Conservation (phyloP, 2,888 invertebrate genomes). For the Conistra vaccinii region DNA sequence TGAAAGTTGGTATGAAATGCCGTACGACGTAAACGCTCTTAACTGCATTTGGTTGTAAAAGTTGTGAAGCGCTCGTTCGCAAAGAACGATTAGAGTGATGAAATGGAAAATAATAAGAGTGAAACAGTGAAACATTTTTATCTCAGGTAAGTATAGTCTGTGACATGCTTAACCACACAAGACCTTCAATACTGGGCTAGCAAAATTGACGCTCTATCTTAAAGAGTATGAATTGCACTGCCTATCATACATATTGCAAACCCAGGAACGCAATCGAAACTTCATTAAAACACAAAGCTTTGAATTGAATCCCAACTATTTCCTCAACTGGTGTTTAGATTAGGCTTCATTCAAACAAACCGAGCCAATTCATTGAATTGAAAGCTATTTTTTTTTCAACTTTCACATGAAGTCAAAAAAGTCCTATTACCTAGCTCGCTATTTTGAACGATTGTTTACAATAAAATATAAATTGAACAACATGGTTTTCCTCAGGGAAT, state of each 20-base stretch:
- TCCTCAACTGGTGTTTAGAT: neutral
- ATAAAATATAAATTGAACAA: slow-evolving; percentile 6
- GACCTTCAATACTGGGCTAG: too few species aligned
- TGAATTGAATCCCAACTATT: neutral
- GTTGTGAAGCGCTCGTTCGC: too few species aligned
- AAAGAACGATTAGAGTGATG: neutral
- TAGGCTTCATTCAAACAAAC: neutral
- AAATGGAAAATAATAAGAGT: neutral
- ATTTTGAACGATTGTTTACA: neutral
- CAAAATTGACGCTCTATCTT: neutral
- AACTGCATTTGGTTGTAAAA: too few species aligned
- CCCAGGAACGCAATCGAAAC: neutral
- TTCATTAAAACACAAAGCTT: neutral
- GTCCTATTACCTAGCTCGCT: neutral
- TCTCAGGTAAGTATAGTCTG: neutral
- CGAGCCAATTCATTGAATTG: neutral
- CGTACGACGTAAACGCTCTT: too few species aligned
- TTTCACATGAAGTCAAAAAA: neutral
- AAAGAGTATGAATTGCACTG: neutral
- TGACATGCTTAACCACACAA: neutral
- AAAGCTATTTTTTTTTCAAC: too few species aligned
- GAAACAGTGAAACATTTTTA: neutral
- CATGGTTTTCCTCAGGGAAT: neutral
- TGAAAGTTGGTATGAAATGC: too few species aligned
- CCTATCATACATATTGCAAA: neutral